Conservation (phyloP, 2,888 invertebrate species). For the Spodoptera littoralis region DNA sequence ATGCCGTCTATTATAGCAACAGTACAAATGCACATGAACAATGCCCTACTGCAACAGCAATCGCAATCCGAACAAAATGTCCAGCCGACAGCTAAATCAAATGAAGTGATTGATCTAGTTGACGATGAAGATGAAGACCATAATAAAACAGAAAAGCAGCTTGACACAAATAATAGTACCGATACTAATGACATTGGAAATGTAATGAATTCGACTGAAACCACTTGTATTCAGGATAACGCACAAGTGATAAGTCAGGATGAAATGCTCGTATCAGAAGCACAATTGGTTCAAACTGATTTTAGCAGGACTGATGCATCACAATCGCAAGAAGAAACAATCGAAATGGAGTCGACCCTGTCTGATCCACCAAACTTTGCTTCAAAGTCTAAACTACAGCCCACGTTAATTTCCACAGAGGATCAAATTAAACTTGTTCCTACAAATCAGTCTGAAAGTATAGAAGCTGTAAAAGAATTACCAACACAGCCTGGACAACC, state of each 20-base stretch:
- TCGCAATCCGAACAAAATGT: background rate
- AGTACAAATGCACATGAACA: slow-evolving; percentile 63
- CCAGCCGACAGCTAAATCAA: background rate
- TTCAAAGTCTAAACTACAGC: background rate
- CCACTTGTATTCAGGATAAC: background rate
- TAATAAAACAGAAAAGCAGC: slow-evolving; percentile 1
- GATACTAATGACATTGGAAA: background rate
- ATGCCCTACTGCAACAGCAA: background rate
- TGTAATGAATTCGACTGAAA: background rate
- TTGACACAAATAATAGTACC: background rate
- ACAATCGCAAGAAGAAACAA: too few species aligned
- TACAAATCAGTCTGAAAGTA: background rate
- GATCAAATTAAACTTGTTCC: background rate
- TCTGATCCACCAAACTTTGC: background rate
- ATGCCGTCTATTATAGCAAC: slow-evolving; percentile 62
- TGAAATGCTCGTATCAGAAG: slow-evolving; percentile 2
- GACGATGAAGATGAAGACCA: slow-evolving; percentile 40
- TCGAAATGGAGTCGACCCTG: background rate
- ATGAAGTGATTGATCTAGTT: slow-evolving; percentile 46
- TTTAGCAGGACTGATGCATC: too few species aligned
- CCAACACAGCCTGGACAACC: background rate
- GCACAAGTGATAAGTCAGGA: slow-evolving; percentile 1
- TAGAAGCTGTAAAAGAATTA: background rate
- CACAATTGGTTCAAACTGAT: background rate
- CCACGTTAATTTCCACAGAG: background rate